These are phyloP conservation scores for Netelia virgata DNA, from an alignment of 2,888 invertebrate species.

Conservation along the genomic window DNA sequence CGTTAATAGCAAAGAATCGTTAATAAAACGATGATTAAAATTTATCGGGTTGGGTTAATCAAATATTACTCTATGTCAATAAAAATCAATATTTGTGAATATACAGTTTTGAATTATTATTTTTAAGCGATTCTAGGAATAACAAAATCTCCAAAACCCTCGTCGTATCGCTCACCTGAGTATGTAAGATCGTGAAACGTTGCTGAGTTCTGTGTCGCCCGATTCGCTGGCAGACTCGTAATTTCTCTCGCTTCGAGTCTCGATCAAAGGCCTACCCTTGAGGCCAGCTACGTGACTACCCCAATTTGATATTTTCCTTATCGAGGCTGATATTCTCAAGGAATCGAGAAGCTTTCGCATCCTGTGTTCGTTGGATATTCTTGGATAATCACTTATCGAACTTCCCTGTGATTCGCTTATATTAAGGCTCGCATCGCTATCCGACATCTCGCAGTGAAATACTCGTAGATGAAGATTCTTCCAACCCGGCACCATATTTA, in stretches of 20 bases:
- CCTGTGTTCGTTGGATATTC: constrained; percentile 83
- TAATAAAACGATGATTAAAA: neutral
- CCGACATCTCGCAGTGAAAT: constrained; percentile 91
- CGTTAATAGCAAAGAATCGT: constrained; percentile 8
- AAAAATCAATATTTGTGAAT: constrained; percentile 41
- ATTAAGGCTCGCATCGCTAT: constrained; percentile 80
- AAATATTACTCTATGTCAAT: constrained; percentile 37
- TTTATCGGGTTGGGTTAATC: too few species aligned
- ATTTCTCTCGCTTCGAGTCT: constrained; percentile 72
- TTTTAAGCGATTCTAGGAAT: too few species aligned
- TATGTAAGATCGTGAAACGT: constrained; percentile 86
- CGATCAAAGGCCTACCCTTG: constrained; percentile 80
- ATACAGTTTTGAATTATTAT: constrained; percentile 1
- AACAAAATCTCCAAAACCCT: too few species aligned
- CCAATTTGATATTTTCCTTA: constrained; percentile 90
- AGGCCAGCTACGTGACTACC: constrained; percentile 86
- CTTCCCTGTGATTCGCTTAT: constrained; percentile 82
- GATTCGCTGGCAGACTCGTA: constrained; percentile 78
- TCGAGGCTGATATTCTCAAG: constrained; percentile 94
- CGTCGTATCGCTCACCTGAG: constrained; percentile 85
- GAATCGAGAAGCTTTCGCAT: constrained; percentile 91
- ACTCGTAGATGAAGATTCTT: constrained; percentile 94
- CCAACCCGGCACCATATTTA: constrained; percentile 96
- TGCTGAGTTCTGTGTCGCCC: constrained; percentile 83
- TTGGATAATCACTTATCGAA: constrained; percentile 83